phyloP scores from a whole-genome alignment of 2,888 invertebrate species.

The Crossocerus cetratus region DNA sequence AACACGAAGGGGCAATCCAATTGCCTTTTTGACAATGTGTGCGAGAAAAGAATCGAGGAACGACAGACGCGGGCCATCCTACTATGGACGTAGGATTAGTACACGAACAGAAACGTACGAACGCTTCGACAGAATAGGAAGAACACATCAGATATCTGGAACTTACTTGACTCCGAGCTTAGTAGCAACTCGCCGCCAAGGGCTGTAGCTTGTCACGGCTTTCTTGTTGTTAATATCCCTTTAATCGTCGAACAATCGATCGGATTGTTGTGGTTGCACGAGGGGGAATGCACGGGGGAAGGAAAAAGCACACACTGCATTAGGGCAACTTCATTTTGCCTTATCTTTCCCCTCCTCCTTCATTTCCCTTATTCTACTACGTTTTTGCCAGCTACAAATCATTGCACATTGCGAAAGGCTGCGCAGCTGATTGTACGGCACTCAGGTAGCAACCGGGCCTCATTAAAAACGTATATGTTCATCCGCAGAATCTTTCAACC shows the following conservation, averaged over 20 bases:
- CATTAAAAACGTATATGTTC: background rate
- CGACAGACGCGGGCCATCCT: constrained; percentile 53
- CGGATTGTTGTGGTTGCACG: constrained; percentile 72
- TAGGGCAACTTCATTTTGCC: constrained; percentile 67
- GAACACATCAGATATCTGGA: constrained; percentile 74
- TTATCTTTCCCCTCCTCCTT: constrained; percentile 50
- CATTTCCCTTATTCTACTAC: constrained; percentile 38
- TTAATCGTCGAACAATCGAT: constrained; percentile 71
- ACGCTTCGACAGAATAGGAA: constrained; percentile 69
- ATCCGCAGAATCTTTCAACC: background rate
- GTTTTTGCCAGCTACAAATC: constrained; percentile 22
- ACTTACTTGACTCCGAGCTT: constrained; percentile 98
- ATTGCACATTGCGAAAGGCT: background rate
- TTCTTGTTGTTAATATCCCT: constrained; percentile 82
- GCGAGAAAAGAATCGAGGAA: constrained; percentile 51
- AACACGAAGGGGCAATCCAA: constrained; percentile 41
- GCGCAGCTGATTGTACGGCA: background rate
- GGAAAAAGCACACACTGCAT: constrained; percentile 77
- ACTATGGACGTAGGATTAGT: constrained; percentile 57
- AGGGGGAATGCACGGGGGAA: constrained; percentile 75
- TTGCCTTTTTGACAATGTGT: constrained; percentile 47
- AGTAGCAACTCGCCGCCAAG: constrained; percentile 95
- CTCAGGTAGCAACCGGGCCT: background rate
- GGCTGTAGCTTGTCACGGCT: constrained; percentile 88
- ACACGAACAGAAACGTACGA: constrained; percentile 64